phyloP scores from a whole-genome alignment of 1,140 invertebrate genomes.

The Drosophila mojavensis region DNA sequence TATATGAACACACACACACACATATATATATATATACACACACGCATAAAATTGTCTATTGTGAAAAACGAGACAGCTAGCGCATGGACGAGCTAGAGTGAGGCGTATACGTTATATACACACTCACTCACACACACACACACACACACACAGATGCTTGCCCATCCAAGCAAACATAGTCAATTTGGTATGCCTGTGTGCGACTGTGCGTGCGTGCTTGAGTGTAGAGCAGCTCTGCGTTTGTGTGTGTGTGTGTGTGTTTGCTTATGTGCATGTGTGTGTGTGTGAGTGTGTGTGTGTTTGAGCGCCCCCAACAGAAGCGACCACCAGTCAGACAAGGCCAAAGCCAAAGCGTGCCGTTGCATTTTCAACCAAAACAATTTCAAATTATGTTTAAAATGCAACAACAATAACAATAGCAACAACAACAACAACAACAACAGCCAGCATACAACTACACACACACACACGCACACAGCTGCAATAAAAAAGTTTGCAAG shows the following conservation, averaged over 20 bases:
- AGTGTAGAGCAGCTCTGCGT: conserved; percentile 32
- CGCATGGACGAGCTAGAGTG: conserved; percentile 59
- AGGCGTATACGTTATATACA: conserved; percentile 50
- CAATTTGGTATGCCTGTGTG: conserved; percentile 27
- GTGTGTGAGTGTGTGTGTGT: conserved; percentile 21
- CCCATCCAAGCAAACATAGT: neutral
- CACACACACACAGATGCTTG: neutral
- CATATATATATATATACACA: neutral
- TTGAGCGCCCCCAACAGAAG: conserved; percentile 34
- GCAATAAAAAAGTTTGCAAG: conserved; percentile 75
- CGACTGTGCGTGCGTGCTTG: conserved; percentile 56
- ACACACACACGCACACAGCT: conserved; percentile 31
- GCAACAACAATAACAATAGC: conserved; percentile 29
- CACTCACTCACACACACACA: neutral
- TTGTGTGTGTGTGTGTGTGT: too few relatives aligned
- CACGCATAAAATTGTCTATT: conserved; percentile 54
- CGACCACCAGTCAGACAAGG: conserved; percentile 56
- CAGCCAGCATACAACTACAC: conserved; percentile 2
- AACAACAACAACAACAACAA: neutral
- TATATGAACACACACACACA: conserved; percentile 51
- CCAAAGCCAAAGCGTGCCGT: conserved; percentile 62
- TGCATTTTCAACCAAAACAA: conserved; percentile 75
- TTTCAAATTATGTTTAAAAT: conserved; percentile 77
- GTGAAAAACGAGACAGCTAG: conserved; percentile 58
- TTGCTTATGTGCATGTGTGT: neutral